Evolutionary conservation across 1,140 invertebrate species (phyloP).

Genomic region (Euborellia annulipes): DNA sequence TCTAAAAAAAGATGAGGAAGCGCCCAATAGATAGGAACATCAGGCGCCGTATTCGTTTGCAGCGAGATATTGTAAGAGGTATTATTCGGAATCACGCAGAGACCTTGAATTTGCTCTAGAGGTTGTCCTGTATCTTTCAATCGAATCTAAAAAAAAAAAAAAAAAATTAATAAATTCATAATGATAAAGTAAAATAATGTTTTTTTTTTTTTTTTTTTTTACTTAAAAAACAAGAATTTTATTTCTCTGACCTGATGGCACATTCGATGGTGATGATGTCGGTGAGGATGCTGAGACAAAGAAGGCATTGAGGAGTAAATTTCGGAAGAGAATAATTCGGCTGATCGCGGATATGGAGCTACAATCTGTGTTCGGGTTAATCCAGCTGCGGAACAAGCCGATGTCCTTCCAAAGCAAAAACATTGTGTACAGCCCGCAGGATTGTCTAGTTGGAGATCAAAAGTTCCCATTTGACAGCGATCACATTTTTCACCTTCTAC

Average conservation of each 20-base stretch:
- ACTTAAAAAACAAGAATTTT: too few relatives aligned
- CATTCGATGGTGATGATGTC: constrained; percentile 20
- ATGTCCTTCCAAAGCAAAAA: constrained; percentile 74
- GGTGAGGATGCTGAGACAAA: constrained; percentile 21
- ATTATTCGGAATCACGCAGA: too few relatives aligned
- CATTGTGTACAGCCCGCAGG: constrained; percentile 70
- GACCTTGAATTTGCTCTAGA: too few relatives aligned
- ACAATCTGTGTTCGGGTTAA: constrained; percentile 60
- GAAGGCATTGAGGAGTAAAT: constrained; percentile 16
- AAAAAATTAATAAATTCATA: neutral
- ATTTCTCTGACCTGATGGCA: too few relatives aligned
- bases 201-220: neutral
- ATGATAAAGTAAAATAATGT: neutral
- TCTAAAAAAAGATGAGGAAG: constrained; percentile 69
- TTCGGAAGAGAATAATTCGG: neutral
- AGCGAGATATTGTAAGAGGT: too few relatives aligned
- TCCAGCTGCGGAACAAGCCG: constrained; percentile 56
- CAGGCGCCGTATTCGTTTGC: too few relatives aligned
- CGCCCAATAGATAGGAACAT: constrained; percentile 67
- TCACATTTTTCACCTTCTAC: constrained; percentile 69
- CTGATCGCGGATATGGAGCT: constrained; percentile 33
- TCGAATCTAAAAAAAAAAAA: neutral
- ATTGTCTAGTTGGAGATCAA: constrained; percentile 55
- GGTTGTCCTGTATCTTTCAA: too few relatives aligned
- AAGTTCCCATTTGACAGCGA: constrained; percentile 66